Percentiles rank a stretch among this genome's conserved stretches.
These are phyloP conservation scores for Protodeltote pygarga DNA, from an alignment of 2,888 invertebrate genomes.

Conservation along the genomic window DNA sequence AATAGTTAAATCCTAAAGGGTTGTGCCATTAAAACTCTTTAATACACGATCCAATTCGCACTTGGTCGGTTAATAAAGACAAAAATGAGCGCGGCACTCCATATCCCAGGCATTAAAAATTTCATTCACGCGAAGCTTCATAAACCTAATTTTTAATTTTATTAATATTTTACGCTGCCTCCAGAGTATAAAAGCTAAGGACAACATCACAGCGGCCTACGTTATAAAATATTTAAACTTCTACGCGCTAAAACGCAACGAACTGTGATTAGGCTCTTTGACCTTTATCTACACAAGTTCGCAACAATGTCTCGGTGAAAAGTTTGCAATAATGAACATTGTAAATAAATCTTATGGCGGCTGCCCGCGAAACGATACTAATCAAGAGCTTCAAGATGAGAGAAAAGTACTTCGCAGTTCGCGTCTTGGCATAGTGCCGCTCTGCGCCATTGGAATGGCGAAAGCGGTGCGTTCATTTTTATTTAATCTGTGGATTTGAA, in stretches of 20 bases:
- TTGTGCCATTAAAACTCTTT: no score
- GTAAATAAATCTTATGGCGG: conserved; percentile 50
- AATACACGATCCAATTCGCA: no score
- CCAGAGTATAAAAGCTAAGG: conserved; percentile 4
- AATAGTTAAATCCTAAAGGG: no score
- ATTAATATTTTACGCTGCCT: conserved; percentile 2
- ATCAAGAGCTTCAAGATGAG: conserved; percentile 48
- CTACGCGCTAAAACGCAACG: conserved; percentile 32
- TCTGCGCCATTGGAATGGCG: conserved; percentile 19
- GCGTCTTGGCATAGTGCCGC: conserved; percentile 28
- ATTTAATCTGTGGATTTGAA: conserved; percentile 24
- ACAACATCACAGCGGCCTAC: conserved; percentile 13
- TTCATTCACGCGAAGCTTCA: not conserved
- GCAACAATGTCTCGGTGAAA: conserved; percentile 41
- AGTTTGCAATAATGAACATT: conserved; percentile 47
- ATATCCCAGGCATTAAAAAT: no score
- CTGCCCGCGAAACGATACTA: conserved; percentile 48
- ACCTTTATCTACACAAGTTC: conserved; percentile 43
- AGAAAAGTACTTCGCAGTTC: conserved; percentile 48
- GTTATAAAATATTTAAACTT: conserved; percentile 35
- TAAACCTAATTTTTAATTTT: not conserved
- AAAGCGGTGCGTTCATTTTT: conserved; percentile 19
- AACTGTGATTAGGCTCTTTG: conserved; percentile 41
- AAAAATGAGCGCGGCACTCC: no score
- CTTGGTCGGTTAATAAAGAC: no score